A percentile compares a stretch with the other conserved stretches of the same genome.
Evolutionary conservation across 2,113 vertebrate species (phyloP).

Genomic region (Podocnemis expansa): DNA sequence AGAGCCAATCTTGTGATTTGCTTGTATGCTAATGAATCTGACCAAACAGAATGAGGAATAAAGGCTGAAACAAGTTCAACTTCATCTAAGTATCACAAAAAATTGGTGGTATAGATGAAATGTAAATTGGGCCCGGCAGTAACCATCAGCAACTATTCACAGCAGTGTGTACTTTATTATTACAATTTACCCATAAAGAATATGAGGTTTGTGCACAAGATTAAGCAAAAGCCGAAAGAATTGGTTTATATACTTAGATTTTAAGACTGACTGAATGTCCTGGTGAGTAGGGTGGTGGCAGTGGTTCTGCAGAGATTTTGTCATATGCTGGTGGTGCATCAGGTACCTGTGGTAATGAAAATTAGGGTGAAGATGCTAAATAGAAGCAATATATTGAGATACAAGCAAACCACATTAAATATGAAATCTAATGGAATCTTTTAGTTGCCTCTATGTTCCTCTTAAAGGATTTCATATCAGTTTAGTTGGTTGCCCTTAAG

Average conservation of each 20-base stretch:
- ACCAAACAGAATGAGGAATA: not conserved
- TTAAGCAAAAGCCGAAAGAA: not conserved
- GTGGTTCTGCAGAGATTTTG: conserved; percentile 81
- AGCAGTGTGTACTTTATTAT: not conserved
- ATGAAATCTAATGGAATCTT: not conserved
- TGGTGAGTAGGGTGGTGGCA: conserved; percentile 90
- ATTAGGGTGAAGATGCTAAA: not conserved
- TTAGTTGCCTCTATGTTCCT: not conserved
- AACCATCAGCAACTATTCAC: conserved; percentile 11
- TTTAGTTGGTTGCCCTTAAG: not conserved
- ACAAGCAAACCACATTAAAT: not conserved
- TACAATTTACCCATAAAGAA: conserved; percentile 5
- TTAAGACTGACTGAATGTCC: conserved; percentile 64
- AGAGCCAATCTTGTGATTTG: not conserved
- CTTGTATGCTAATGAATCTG: not conserved
- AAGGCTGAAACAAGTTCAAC: not conserved
- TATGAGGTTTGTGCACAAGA: not conserved
- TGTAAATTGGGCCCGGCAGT: not conserved
- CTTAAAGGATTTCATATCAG: not conserved
- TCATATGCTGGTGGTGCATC: conserved; percentile 94
- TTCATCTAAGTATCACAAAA: not conserved
- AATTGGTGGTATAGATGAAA: not conserved
- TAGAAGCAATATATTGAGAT: not conserved
- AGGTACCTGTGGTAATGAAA: conserved; percentile 80
- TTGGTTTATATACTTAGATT: not conserved